Base-by-base conservation (phyloP, 1,140 invertebrate genomes). In the Listronotus oregonensis region DNA sequence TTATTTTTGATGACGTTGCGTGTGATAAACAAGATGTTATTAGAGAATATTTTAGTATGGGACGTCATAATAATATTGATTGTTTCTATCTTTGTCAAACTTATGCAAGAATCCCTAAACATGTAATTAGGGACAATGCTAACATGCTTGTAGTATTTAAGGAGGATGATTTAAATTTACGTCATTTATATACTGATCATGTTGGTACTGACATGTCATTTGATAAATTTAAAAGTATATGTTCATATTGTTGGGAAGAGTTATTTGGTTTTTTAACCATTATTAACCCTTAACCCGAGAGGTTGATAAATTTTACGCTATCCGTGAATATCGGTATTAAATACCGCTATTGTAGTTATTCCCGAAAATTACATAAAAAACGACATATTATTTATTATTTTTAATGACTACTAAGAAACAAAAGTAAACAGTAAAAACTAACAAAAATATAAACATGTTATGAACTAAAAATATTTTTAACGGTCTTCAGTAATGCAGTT, bases 131-230 rank as follows among this genome's bases (percentile, higher is more conserved):
- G 11, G 76, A 80, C 61, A 79, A 77, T 75, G 56, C 69, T 6
- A 79, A 79, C 70, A 66, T 79, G 31, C 37, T 78, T 9, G 59
- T 76, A 6, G 31, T 77, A 17, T 80, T 76, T 68, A 73, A 72
- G 66, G 75, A 79, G 69, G 76, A 79, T 75, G 73, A 76, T 50
- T 66, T 69, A 14, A 79, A 79, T 72, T 67, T 78, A 32, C 72
- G 71, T 62, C 78, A 80, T 69, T 71, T 78, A 55, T 78, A 75
- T 58, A 61, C 71, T 14, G 73, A 79, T 49, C 75, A 79, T 71
- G 70, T 78, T 12, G 70, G 70, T 55, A 66, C 70, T 10, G 74
- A 78, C 67, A 75, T 80, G 54, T 37, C 47, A 4, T 78, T 64
- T 70, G 37, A 64, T 14, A 8, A 71, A 55, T 79, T 78, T 64